Base-by-base conservation (phyloP, 2,888 invertebrate species). In the Agrilus mali region DNA sequence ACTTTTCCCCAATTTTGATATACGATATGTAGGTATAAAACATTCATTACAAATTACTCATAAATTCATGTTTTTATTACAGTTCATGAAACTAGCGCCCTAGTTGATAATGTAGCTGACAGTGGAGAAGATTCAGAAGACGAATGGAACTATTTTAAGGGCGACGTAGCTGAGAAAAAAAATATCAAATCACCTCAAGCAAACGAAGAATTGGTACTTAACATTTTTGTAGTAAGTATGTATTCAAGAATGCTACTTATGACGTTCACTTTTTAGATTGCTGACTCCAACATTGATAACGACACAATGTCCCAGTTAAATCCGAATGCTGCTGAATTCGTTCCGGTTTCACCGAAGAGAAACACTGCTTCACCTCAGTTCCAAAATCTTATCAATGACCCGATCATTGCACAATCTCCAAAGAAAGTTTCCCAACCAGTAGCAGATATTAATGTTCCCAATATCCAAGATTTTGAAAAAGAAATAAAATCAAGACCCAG, bases 111-210 rank as follows among this genome's bases (percentile, higher is more conserved):
- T 77, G 79, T 79, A 77, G 80, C 73, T 60, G 82, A 82, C 66
- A 82, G 77, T 58, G 78, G 80, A 58, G 82, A 82, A 55, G 83
- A 83, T 54, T 82, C 83, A 53, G 86, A 86, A 69, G 87, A 86
- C 78, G 88, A 87, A 80, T 87, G 86, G 86, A 86, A 87, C 66
- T 88, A 86, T 64, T 80, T 77, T 65, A 77, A 78, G 61, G 77
- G 78, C 55, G 80, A 79, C 58, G 71, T 72, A 45, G 74, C 77
- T 54, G 76, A 78, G 62, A 77, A 75, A 60, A 75, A 75, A 56
- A 72, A 72, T 62, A 46, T 55, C 44, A 69, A 68, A 56, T 67
- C 63, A 44, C 69, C 66, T 51, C 71, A 59, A 68, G 71, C 72
- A 50, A 60, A 60, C 50, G 54, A 50, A 48, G 55, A 58, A 54